These are phyloP conservation scores for Manis javanica DNA, from an alignment of 2,797 vertebrate genomes.

Conservation along the genomic window DNA sequence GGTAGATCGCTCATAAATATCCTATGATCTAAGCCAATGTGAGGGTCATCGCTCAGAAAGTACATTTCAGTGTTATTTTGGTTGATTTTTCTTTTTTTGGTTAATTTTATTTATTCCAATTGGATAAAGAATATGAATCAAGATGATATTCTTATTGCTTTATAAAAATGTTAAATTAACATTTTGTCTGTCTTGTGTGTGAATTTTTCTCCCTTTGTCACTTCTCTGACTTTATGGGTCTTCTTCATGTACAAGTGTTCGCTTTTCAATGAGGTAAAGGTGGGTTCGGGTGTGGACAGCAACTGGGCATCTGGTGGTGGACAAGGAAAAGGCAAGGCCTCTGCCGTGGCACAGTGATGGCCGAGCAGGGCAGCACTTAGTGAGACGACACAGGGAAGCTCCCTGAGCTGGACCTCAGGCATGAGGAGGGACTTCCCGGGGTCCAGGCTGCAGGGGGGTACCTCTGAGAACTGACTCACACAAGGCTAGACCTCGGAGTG, in stretches of 20 bases:
- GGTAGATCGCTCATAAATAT: background rate
- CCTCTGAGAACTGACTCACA: background rate
- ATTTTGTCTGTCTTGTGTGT: background rate
- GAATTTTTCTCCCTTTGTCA: conserved; percentile 20
- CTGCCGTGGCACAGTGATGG: background rate
- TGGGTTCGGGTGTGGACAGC: background rate
- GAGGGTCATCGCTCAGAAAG: background rate
- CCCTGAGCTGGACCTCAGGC: background rate
- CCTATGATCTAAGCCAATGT: background rate
- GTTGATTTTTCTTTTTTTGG: background rate
- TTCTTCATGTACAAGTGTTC: background rate
- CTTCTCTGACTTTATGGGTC: background rate
- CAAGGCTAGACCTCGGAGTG: background rate
- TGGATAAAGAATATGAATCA: background rate
- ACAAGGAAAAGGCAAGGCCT: background rate
- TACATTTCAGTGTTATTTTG: background rate
- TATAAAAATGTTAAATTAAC: conserved; percentile 5
- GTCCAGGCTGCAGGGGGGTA: background rate
- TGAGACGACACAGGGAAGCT: background rate
- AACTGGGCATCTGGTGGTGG: background rate
- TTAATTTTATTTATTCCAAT: background rate
- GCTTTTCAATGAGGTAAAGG: background rate
- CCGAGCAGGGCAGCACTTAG: background rate
- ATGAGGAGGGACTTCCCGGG: background rate
- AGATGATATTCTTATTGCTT: conserved; percentile 18